Conservation (phyloP, 2,113 vertebrate genomes). For the Polyodon spathula region DNA sequence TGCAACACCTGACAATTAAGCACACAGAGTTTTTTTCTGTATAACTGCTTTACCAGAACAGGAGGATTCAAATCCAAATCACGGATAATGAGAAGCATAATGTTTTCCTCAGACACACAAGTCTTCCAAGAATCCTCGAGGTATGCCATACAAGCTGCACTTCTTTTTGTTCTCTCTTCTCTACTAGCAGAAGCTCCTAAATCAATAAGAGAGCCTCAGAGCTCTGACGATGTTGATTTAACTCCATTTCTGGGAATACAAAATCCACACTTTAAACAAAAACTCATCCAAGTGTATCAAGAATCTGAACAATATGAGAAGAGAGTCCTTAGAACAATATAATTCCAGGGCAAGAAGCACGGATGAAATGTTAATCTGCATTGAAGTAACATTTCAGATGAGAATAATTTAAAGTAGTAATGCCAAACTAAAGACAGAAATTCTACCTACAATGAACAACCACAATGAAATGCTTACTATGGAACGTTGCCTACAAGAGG, state of each 20-base stretch:
- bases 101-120: slow-evolving; percentile 4
- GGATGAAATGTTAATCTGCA: no score
- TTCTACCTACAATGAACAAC: no score
- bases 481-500: no score
- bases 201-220: slow-evolving; percentile 30
- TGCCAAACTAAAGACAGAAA: no score
- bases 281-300: slow-evolving; percentile 30
- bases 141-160: slow-evolving; percentile 11
- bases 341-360: no score
- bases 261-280: slow-evolving; percentile 45
- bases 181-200: slow-evolving; percentile 31
- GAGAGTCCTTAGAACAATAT: slow-evolving; percentile 9
- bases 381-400: no score
- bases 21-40: no score
- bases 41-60: no score
- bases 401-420: no score
- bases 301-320: slow-evolving; percentile 23
- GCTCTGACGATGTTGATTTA: slow-evolving; percentile 21
- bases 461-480: no score
- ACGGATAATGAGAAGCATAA: slow-evolving; percentile 22
- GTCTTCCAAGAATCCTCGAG: slow-evolving; percentile 26
- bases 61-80: neutral
- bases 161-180: slow-evolving; percentile 8
- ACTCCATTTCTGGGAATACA: slow-evolving; percentile 44
- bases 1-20: no score